These are phyloP conservation scores for Anolis apletophallus DNA, from an alignment of 2,797 vertebrate genomes.

Conservation along the genomic window DNA sequence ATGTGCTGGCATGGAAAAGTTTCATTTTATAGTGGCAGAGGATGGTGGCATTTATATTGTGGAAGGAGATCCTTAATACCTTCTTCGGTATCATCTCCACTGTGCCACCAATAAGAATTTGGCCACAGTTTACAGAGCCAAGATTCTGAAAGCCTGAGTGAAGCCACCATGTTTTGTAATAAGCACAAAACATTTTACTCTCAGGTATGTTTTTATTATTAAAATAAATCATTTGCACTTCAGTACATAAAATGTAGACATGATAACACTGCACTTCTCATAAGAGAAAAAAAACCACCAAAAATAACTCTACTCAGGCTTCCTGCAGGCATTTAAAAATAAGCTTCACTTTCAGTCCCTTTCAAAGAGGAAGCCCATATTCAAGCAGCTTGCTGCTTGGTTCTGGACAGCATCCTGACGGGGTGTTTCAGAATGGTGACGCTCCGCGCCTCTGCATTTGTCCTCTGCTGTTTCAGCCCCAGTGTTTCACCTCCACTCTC, in stretches of 20 bases:
- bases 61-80: no score
- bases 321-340: neutral
- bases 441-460: conserved; percentile 22
- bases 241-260: no score
- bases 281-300: neutral
- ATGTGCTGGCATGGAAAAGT: no score
- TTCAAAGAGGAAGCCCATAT: neutral
- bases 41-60: no score
- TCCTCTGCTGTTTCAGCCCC: conserved; percentile 15
- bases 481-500: conserved; percentile 68
- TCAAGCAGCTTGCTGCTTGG: neutral
- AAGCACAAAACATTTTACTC: neutral
- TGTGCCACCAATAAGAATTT: no score
- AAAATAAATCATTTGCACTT: no score
- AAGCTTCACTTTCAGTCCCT: neutral
- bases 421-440: neutral
- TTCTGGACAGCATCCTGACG: conserved; percentile 19
- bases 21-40: no score
- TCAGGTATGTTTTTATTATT: no score
- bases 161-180: neutral
- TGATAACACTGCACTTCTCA: neutral
- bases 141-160: neutral
- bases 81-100: no score
- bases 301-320: no score
- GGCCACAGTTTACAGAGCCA: no score